phyloP scores from a whole-genome alignment of 2,888 invertebrate genomes.

The Trachelus iudaicus region DNA sequence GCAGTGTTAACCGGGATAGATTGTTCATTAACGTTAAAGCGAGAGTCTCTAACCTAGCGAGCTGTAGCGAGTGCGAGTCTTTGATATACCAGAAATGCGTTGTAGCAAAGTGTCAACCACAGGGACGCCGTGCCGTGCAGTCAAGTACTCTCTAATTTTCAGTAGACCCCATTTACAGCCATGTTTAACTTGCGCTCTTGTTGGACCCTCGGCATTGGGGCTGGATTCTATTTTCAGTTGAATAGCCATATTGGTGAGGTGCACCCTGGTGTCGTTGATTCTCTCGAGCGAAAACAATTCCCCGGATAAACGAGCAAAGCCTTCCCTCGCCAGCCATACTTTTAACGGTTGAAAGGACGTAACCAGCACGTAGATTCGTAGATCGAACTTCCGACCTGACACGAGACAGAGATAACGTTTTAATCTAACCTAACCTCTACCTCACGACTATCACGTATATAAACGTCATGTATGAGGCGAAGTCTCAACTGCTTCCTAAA shows the following conservation, averaged over 20 bases:
- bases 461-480: background rate
- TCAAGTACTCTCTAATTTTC: conserved; percentile 69
- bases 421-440: background rate
- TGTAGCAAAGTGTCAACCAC: conserved; percentile 66
- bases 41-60: background rate
- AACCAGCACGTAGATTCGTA: conserved; percentile 73
- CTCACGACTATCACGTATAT: background rate
- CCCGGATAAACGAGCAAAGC: conserved; percentile 73
- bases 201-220: conserved; percentile 6
- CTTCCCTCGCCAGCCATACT: conserved; percentile 72
- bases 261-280: conserved; percentile 70
- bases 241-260: conserved; percentile 71
- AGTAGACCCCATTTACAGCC: conserved; percentile 72
- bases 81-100: conserved; percentile 62
- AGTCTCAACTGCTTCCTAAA: background rate
- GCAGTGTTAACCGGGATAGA: background rate
- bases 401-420: conserved; percentile 60
- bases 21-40: background rate
- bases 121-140: conserved; percentile 68
- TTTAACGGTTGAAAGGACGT: conserved; percentile 66
- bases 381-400: conserved; percentile 72
- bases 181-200: conserved; percentile 40
- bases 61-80: background rate
- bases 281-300: conserved; percentile 70
- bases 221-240: conserved; percentile 57